Base-by-base conservation (phyloP, 2,113 vertebrate species). In the Ondatra zibethicus region DNA sequence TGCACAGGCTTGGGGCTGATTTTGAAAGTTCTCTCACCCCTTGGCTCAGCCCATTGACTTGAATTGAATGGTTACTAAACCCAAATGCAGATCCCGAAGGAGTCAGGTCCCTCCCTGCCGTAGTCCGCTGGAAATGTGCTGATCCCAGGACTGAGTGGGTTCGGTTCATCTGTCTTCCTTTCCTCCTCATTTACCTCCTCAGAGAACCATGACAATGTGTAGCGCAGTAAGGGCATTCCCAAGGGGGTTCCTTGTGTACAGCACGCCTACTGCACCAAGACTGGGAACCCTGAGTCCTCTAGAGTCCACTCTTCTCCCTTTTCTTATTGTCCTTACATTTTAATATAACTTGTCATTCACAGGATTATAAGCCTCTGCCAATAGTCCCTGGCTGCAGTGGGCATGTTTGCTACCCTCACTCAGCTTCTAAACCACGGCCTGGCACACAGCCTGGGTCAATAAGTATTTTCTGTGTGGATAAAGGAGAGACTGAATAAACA, bases 361-460 rank as follows among this genome's bases (percentile, higher is more conserved):
- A 3, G 65, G n/a, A 70, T 33, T 5, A 23, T 33, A 70, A 85
- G 23, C 47, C 23, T 84, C 55, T 73, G 11, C 21, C 33, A 23
- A 33, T 13, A 55, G 17, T 1, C 2, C 63, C 31, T 9, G 25
- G 39, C 19, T 17, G 8, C 5, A 0, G 13, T 42, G 33, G 36
- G 1, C n/a, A 31, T 47, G 68, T 25, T 42, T 63, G n/a, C n/a
- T 63, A 5, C 65, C 11, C 7, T 3, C 5, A 58, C 42, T 45
- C 5, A 39, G 36, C 7, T 25, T 84, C 45, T 36, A 50, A 91
- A 80, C 6, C 12, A 77, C n/a, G 11, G 8, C 16, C 70, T 65
- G 10, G 21, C 9, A 33, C 1, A 65, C 0, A 58, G 3, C 7
- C 1, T 66, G 52, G 45, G 33, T 58, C 31, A 65, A 5, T 12